A percentile compares a stretch with the other conserved stretches of the same genome.
Conservation (phyloP, 2,888 invertebrate species). For the Drosophila yooni region DNA sequence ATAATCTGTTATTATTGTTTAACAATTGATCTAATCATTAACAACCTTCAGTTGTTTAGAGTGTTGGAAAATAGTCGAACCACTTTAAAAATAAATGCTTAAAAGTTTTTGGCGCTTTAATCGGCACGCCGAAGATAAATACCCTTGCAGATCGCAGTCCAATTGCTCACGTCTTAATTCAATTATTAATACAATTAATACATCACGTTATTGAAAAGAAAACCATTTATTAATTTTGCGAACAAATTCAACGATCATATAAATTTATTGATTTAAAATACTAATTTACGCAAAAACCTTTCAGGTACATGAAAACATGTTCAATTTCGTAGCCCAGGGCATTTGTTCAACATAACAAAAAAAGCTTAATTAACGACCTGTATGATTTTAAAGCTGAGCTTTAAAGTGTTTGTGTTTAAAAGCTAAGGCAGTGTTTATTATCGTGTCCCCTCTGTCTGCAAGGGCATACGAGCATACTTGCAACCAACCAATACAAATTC, state of each 20-base stretch:
- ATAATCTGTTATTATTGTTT: not conserved
- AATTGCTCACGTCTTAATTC: not conserved
- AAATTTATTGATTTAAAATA: constrained; percentile 1
- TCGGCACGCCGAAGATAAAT: constrained; percentile 1
- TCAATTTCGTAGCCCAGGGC: constrained; percentile 2
- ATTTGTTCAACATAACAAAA: constrained; percentile 1
- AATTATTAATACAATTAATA: not conserved
- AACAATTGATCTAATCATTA: not conserved
- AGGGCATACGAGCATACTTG: not conserved
- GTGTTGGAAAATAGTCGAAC: not conserved
- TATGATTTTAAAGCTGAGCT: constrained; percentile 12
- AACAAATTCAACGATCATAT: constrained; percentile 2
- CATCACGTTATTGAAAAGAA: not conserved
- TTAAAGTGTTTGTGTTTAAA: not conserved
- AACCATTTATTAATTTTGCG: constrained; percentile 4
- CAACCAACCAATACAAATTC: constrained; percentile 7
- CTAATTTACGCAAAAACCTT: constrained; percentile 4
- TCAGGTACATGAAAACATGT: constrained; percentile 5
- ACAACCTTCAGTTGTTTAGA: not conserved
- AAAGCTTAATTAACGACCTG: not conserved
- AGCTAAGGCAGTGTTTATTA: constrained; percentile 4
- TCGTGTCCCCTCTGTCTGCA: not conserved
- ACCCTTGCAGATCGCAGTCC: constrained; percentile 2
- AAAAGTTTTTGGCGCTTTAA: not conserved
- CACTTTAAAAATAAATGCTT: not conserved